Percentiles rank a stretch among this genome's conserved stretches.
These are phyloP conservation scores for Takifugu flavidus DNA, from an alignment of 2,113 vertebrate genomes.

Conservation along the genomic window DNA sequence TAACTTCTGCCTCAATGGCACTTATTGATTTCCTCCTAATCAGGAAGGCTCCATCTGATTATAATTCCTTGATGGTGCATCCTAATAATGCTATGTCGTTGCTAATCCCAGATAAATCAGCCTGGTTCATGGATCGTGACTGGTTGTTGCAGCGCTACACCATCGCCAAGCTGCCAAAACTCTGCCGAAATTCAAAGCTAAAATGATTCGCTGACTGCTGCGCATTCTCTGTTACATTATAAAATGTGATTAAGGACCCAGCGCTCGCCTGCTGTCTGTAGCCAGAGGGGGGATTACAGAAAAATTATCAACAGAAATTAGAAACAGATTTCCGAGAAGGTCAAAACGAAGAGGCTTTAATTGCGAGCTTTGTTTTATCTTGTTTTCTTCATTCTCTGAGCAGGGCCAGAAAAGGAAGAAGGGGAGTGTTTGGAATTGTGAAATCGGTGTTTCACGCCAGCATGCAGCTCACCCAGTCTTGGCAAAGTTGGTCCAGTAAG, in stretches of 20 bases:
- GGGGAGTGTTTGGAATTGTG: too few species aligned
- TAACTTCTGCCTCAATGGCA: neutral
- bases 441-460: conserved; percentile 12
- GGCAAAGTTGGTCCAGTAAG: conserved; percentile 98
- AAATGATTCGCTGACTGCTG: conserved; percentile 19
- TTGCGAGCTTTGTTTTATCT: conserved; percentile 19
- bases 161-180: conserved; percentile 34
- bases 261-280: conserved; percentile 7
- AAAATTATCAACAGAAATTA: conserved; percentile 28
- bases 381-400: conserved; percentile 3
- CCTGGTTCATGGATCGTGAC: too few species aligned
- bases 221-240: conserved; percentile 17
- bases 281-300: neutral
- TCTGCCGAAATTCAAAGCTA: conserved; percentile 7
- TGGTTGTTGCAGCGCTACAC: conserved; percentile 1
- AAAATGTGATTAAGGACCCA: conserved; percentile 30
- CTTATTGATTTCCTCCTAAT: conserved; percentile 7
- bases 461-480: conserved; percentile 88
- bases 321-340: conserved; percentile 14
- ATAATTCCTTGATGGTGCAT: conserved; percentile 1
- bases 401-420: neutral
- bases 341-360: conserved; percentile 19
- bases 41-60: neutral
- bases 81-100: too few species aligned
- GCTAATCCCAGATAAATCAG: too few species aligned